These are phyloP conservation scores for Silurus glanis DNA, from an alignment of 2,113 vertebrate genomes.

Conservation along the genomic window DNA sequence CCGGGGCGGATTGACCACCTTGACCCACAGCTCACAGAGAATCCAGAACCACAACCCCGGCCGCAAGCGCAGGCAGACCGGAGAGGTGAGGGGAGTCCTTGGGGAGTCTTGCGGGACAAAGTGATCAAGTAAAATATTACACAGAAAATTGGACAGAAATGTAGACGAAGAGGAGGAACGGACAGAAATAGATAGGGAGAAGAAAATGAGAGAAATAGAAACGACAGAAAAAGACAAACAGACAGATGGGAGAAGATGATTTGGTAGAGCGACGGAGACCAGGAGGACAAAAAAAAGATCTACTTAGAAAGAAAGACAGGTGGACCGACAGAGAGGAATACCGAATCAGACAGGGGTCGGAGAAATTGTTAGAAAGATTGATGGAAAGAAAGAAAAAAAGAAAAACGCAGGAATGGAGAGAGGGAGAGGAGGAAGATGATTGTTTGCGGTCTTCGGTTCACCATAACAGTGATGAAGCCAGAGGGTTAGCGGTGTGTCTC, in stretches of 20 bases:
- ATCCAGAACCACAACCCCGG: slow-evolving; percentile 62
- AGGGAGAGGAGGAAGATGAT: neutral
- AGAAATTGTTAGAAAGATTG: neutral
- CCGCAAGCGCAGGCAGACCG: slow-evolving; percentile 84
- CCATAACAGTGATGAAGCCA: slow-evolving; percentile 47
- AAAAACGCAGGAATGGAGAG: neutral
- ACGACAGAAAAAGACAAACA: neutral
- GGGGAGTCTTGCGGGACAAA: neutral
- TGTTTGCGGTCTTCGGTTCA: slow-evolving; percentile 16
- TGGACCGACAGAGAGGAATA: neutral
- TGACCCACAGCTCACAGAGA: slow-evolving; percentile 42
- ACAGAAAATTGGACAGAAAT: neutral
- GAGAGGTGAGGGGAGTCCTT: slow-evolving; percentile 70
- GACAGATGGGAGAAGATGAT: neutral
- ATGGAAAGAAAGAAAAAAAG: neutral
- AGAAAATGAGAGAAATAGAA: neutral
- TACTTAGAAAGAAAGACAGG: neutral
- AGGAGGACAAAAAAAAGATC: neutral
- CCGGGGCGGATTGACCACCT: slow-evolving; percentile 68
- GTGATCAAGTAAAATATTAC: neutral
- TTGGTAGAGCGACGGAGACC: neutral
- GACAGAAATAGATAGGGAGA: neutral
- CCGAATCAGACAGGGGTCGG: neutral
- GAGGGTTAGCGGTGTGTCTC: slow-evolving; percentile 30
- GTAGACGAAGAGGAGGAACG: neutral